A percentile compares a stretch with the other conserved stretches of the same genome.
Conservation (phyloP, 2,113 vertebrate genomes). For the Scomber japonicus region DNA sequence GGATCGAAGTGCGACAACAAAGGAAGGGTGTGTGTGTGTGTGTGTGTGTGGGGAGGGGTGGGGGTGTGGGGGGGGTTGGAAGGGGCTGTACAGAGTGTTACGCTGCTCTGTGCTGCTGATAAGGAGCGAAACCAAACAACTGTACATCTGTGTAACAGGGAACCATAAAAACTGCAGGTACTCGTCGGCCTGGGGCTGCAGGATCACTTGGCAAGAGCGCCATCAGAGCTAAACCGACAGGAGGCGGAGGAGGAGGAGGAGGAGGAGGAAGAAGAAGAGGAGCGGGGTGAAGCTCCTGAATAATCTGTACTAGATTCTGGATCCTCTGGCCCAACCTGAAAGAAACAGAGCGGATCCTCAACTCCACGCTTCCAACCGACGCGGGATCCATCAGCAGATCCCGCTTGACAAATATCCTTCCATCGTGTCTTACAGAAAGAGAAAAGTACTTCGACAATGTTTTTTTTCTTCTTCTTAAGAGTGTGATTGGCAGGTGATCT, state of each 20-base stretch:
- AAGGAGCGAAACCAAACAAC: conserved; percentile 54
- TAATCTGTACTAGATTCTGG: conserved; percentile 39
- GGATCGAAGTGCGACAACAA: conserved; percentile 66
- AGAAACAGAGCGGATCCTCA: conserved; percentile 26
- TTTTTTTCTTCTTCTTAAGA: conserved; percentile 75
- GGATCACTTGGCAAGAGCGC: conserved; percentile 34
- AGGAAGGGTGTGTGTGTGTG: conserved; percentile 3
- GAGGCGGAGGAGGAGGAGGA: conserved; percentile 38
- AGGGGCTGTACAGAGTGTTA: conserved; percentile 64
- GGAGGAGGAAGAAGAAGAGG: conserved; percentile 34
- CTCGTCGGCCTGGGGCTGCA: conserved; percentile 27
- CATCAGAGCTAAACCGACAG: conserved; percentile 59
- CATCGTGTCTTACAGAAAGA: conserved; percentile 13
- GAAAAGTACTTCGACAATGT: conserved; percentile 58
- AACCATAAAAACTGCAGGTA: conserved; percentile 44
- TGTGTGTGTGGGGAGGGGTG: not conserved
- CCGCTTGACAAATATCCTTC: conserved; percentile 51
- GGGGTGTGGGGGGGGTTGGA: not conserved
- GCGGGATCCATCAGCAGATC: conserved; percentile 18
- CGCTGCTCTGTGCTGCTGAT: conserved; percentile 48
- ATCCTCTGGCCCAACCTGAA: conserved; percentile 34
- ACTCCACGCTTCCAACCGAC: conserved; percentile 20
- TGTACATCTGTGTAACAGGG: conserved; percentile 60
- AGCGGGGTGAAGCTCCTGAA: conserved; percentile 40
- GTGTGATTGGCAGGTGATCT: conserved; percentile 94